Conservation (phyloP, 2,797 vertebrate genomes). For the Zalophus californianus region DNA sequence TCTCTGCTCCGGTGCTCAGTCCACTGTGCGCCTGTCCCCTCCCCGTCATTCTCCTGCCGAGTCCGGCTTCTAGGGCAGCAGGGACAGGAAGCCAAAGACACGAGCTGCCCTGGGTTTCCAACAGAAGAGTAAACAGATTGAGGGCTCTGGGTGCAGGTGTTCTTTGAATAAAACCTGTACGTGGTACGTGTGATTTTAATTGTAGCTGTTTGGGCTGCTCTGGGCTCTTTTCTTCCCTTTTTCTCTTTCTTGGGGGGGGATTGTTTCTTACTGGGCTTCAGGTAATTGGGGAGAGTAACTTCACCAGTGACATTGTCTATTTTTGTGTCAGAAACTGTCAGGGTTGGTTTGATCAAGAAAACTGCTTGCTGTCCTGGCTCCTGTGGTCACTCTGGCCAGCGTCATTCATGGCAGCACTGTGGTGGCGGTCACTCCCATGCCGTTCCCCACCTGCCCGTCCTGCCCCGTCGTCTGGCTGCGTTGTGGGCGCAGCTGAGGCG, state of each 20-base stretch:
- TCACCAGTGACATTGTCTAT: not conserved
- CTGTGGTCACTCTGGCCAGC: too few relatives aligned
- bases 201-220: not conserved
- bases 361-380: not conserved
- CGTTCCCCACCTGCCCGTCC: too few relatives aligned
- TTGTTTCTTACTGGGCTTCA: not conserved
- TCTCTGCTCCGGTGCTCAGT: not conserved
- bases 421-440: not conserved
- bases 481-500: fast-evolving
- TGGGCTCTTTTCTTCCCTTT: not conserved
- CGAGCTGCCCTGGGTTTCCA: too few relatives aligned
- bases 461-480: not conserved
- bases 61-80: not conserved
- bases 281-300: not conserved
- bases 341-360: not conserved
- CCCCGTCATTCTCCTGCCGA: fast-evolving
- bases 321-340: not conserved
- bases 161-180: not conserved
- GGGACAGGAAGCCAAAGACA: not conserved
- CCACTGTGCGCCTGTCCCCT: fast-evolving
- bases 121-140: too few relatives aligned
- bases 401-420: fast-evolving
- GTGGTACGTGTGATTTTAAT: fast-evolving
- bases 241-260: not conserved
- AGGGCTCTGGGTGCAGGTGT: not conserved